phyloP scores from a whole-genome alignment of 2,888 invertebrate genomes.

The Operophtera brumata region DNA sequence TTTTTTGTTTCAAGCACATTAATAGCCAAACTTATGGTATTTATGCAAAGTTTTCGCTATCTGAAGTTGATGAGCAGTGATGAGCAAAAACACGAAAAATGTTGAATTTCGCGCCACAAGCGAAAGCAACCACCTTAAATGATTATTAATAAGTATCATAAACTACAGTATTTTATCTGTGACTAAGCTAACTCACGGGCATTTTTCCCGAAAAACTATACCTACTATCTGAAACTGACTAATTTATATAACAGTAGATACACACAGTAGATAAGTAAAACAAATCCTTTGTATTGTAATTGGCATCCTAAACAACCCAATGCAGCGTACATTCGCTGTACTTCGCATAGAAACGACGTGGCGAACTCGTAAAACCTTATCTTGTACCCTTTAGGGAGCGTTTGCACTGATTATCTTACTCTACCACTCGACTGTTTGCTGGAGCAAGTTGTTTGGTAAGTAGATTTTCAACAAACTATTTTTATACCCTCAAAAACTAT shows the following conservation, averaged over 20 bases:
- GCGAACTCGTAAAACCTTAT: conserved; percentile 80
- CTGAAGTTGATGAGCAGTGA: too few species aligned
- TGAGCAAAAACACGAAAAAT: too few species aligned
- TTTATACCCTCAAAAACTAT: neutral
- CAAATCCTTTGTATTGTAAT: conserved; percentile 50
- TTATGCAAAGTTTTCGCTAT: too few species aligned
- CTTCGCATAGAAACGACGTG: conserved; percentile 71
- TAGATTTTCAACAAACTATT: neutral
- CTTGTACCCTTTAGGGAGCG: conserved; percentile 65
- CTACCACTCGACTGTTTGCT: conserved; percentile 29
- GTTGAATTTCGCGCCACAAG: too few species aligned
- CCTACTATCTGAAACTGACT: neutral
- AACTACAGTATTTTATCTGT: too few species aligned
- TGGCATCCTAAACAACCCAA: conserved; percentile 67
- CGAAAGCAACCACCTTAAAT: too few species aligned
- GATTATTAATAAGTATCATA: too few species aligned
- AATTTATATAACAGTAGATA: conserved; percentile 4
- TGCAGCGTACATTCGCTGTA: conserved; percentile 68
- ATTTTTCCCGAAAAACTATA: too few species aligned
- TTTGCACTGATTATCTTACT: conserved; percentile 49
- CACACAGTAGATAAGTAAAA: neutral
- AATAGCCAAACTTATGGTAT: too few species aligned
- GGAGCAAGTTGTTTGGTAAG: conserved; percentile 24
- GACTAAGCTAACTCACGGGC: too few species aligned
- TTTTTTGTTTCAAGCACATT: too few species aligned